Percentiles rank a stretch among this genome's conserved stretches.
Evolutionary conservation across 2,888 invertebrate genomes (phyloP).

Genomic region (Lepidochrysops patricia): DNA sequence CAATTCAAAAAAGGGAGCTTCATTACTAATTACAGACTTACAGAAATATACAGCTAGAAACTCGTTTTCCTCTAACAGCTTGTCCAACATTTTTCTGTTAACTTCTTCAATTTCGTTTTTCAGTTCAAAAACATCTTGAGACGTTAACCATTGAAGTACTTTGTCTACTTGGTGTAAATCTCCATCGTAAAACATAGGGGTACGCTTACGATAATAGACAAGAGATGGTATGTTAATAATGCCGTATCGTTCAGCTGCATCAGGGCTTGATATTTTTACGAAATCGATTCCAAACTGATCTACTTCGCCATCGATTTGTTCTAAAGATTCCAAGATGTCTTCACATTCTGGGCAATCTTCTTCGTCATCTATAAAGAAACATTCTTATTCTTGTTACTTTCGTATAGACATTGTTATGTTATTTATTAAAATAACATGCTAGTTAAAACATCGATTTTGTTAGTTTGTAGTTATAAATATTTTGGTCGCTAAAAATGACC

Average conservation of each 20-base stretch:
- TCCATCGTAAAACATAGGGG: constrained; percentile 91
- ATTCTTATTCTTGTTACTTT: not conserved
- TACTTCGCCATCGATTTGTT: constrained; percentile 96
- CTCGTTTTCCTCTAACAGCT: constrained; percentile 94
- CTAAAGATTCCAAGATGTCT: constrained; percentile 91
- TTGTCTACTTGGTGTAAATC: constrained; percentile 90
- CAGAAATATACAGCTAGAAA: constrained; percentile 96
- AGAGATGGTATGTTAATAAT: constrained; percentile 89
- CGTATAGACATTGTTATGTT: not conserved
- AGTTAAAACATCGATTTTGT: not conserved
- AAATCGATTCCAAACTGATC: constrained; percentile 95
- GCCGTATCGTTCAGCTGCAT: constrained; percentile 87
- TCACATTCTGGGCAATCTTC: constrained; percentile 93
- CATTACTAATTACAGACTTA: constrained; percentile 72
- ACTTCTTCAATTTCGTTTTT: constrained; percentile 98
- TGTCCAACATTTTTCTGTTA: constrained; percentile 96
- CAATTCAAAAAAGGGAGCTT: not conserved
- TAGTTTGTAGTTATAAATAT: not conserved
- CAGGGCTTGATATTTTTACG: constrained; percentile 89
- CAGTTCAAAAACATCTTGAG: constrained; percentile 95
- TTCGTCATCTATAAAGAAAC: constrained; percentile 75
- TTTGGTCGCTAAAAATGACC: not conserved
- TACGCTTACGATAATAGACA: constrained; percentile 88
- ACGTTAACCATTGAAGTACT: constrained; percentile 91
- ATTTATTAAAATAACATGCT: not conserved